Conservation (phyloP, 2,797 vertebrate genomes). For the Girardinus metallicus region DNA sequence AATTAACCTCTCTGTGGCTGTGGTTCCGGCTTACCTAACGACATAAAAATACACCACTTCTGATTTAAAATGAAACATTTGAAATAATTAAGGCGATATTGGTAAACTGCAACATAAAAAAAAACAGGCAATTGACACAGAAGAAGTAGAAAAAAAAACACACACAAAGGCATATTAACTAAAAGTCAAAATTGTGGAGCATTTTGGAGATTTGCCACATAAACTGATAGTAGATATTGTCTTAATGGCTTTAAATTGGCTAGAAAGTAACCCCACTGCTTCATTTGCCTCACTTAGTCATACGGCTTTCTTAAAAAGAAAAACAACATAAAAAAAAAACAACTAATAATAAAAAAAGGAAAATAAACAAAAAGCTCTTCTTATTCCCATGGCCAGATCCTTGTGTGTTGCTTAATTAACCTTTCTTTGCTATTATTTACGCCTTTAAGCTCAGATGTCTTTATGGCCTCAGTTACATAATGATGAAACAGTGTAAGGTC, state of each 20-base stretch:
- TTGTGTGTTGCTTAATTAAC: slow-evolving; percentile 57
- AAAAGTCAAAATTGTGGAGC: slow-evolving; percentile 71
- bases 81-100: slow-evolving; percentile 91
- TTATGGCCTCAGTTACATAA: slow-evolving; percentile 88
- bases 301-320: neutral
- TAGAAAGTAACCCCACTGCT: slow-evolving; percentile 71
- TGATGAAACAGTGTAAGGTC: slow-evolving; percentile 97
- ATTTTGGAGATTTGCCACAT: slow-evolving; percentile 52
- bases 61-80: slow-evolving; percentile 83
- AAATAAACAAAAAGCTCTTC: slow-evolving; percentile 45
- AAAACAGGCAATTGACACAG: slow-evolving; percentile 62
- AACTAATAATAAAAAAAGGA: neutral
- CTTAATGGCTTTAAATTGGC: slow-evolving; percentile 86
- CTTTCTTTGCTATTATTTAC: slow-evolving; percentile 44
- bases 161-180: slow-evolving; percentile 69
- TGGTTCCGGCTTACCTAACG: slow-evolving; percentile 59
- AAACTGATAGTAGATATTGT: slow-evolving; percentile 75
- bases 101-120: slow-evolving; percentile 83
- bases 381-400: slow-evolving; percentile 49
- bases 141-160: slow-evolving; percentile 1
- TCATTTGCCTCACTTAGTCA: slow-evolving; percentile 21
- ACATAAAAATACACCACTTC: slow-evolving; percentile 81
- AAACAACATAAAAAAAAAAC: neutral
- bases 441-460: slow-evolving; percentile 77
- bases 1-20: slow-evolving; percentile 73